A percentile compares a stretch with the other conserved stretches of the same genome.
These are phyloP conservation scores for Plotosus lineatus DNA, from an alignment of 2,113 vertebrate genomes.

Conservation along the genomic window DNA sequence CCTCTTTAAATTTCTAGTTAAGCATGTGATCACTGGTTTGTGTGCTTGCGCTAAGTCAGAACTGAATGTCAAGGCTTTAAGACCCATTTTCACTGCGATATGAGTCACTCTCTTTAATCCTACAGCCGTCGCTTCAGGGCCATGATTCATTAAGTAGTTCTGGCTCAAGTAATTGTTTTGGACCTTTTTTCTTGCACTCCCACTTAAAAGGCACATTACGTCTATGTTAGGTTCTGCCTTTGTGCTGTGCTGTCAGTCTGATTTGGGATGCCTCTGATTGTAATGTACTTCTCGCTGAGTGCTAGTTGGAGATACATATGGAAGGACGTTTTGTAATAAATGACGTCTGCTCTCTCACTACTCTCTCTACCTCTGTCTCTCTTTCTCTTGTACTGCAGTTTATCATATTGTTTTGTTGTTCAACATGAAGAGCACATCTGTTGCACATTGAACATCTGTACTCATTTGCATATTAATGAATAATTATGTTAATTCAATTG, in stretches of 20 bases:
- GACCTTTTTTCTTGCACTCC: slow-evolving; percentile 28
- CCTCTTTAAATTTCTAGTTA: slow-evolving; percentile 46
- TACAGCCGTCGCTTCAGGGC: slow-evolving; percentile 26
- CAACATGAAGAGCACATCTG: slow-evolving; percentile 68
- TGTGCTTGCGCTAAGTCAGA: slow-evolving; percentile 34
- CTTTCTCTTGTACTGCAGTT: slow-evolving; percentile 41
- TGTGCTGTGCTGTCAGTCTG: slow-evolving; percentile 32
- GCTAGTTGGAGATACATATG: slow-evolving; percentile 26
- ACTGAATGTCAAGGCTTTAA: slow-evolving; percentile 32
- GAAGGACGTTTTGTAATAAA: slow-evolving; percentile 24
- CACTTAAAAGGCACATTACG: slow-evolving; percentile 31
- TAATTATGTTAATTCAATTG: slow-evolving; percentile 75
- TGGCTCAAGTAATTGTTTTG: slow-evolving; percentile 41
- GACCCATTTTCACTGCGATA: slow-evolving; percentile 5
- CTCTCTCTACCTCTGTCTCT: slow-evolving; percentile 1
- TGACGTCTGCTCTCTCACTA: background rate
- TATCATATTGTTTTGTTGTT: slow-evolving; percentile 63
- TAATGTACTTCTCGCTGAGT: slow-evolving; percentile 19
- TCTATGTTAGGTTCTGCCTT: slow-evolving; percentile 24
- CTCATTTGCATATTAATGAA: slow-evolving; percentile 77
- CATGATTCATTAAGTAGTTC: slow-evolving; percentile 42
- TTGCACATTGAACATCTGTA: slow-evolving; percentile 73
- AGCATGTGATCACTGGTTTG: slow-evolving; percentile 46
- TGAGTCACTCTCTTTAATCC: slow-evolving; percentile 43
- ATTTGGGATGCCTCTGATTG: slow-evolving; percentile 27